Conservation (phyloP, 1,140 invertebrate species). For the Megalonaias nervosa region DNA sequence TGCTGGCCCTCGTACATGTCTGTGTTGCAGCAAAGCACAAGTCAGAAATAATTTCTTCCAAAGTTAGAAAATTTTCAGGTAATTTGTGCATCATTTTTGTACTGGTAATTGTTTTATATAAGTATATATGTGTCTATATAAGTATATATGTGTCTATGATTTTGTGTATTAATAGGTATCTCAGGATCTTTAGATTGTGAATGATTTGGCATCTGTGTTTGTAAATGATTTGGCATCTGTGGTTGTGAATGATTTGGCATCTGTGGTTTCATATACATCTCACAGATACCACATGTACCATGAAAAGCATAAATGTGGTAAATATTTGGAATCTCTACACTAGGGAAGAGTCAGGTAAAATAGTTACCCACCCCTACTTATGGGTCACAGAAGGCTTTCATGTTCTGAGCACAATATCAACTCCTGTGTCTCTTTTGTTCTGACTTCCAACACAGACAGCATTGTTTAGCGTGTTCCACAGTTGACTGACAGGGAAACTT, state of each 20-base stretch:
- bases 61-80: conserved; percentile 49
- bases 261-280: neutral
- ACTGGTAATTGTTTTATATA: conserved; percentile 79
- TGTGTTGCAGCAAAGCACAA: conserved; percentile 89
- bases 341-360: neutral
- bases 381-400: no score
- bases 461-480: no score
- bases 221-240: neutral
- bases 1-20: conserved; percentile 96
- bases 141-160: neutral
- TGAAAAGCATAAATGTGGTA: neutral
- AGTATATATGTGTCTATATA: no score
- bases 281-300: neutral
- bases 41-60: conserved; percentile 83
- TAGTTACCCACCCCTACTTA: neutral
- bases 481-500: no score
- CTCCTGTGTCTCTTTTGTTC: no score
- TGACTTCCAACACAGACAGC: no score
- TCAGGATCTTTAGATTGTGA: neutral
- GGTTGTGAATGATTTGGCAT: neutral
- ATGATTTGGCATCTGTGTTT: neutral
- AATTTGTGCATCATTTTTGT: conserved; percentile 78
- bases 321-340: neutral
- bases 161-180: neutral
- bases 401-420: no score